A percentile compares a stretch with the other conserved stretches of the same genome.
These are phyloP conservation scores for Drosophila novamexicana DNA, from an alignment of 1,140 invertebrate species.

Conservation along the genomic window DNA sequence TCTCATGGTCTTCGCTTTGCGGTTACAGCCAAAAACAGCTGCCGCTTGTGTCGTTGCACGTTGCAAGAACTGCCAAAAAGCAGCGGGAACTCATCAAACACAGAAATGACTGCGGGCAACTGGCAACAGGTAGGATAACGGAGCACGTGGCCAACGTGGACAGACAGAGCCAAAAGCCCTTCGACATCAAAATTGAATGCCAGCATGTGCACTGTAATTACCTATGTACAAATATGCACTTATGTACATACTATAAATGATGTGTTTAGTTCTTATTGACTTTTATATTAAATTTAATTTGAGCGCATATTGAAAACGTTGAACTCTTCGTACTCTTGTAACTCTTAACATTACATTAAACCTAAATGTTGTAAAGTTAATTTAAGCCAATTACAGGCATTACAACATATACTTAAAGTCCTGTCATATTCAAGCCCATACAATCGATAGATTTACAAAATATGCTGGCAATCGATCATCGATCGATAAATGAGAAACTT, in stretches of 20 bases:
- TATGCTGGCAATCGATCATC: no score
- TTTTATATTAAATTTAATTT: slow-evolving; percentile 14
- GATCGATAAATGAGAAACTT: no score
- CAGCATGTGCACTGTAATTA: slow-evolving; percentile 69
- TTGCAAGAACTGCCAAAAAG: slow-evolving; percentile 13
- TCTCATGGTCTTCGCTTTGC: slow-evolving; percentile 35
- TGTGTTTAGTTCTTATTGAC: slow-evolving; percentile 9
- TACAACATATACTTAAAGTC: no score
- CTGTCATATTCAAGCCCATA: no score
- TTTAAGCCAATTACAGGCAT: no score
- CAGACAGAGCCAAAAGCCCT: background rate
- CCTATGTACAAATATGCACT: slow-evolving; percentile 10
- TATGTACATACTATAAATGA: slow-evolving; percentile 5
- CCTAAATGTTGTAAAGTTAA: no score
- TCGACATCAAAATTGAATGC: slow-evolving; percentile 37
- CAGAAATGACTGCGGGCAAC: background rate
- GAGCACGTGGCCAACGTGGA: slow-evolving; percentile 26
- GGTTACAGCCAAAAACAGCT: slow-evolving; percentile 55
- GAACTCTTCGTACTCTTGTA: no score
- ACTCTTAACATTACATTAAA: no score
- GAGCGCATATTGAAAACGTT: background rate
- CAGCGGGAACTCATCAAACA: slow-evolving; percentile 21
- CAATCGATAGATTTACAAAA: no score
- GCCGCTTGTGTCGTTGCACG: slow-evolving; percentile 24
- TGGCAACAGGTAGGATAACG: slow-evolving; percentile 4